These are phyloP conservation scores for Dryas iulia DNA, from an alignment of 1,140 invertebrate species.

Conservation along the genomic window DNA sequence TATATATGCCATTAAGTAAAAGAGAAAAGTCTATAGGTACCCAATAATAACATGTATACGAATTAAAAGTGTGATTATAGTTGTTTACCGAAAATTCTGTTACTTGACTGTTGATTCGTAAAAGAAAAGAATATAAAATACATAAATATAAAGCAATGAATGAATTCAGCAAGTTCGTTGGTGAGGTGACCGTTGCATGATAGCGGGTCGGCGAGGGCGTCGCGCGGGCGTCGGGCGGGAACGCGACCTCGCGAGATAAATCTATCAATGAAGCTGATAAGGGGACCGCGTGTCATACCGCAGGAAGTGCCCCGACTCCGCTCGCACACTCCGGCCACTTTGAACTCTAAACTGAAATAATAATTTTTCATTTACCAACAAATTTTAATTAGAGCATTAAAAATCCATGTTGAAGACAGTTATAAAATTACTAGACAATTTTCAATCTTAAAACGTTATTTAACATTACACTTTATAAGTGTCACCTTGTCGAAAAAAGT, in stretches of 20 bases:
- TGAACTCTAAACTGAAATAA: background rate
- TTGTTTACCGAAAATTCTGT: background rate
- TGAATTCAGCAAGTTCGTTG: constrained; percentile 31
- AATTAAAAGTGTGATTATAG: background rate
- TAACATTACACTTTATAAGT: no score
- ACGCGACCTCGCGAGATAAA: constrained; percentile 72
- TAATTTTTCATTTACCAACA: background rate
- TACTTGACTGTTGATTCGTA: background rate
- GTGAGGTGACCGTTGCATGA: constrained; percentile 36
- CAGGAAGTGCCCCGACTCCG: constrained; percentile 62
- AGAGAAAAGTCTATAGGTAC: no score
- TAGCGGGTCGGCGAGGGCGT: constrained; percentile 27
- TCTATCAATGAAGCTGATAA: constrained; percentile 75
- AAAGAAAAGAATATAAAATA: background rate
- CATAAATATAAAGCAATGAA: constrained; percentile 1
- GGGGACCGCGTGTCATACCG: constrained; percentile 61
- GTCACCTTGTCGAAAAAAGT: no score
- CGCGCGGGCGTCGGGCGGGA: constrained; percentile 37
- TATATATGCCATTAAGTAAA: no score
- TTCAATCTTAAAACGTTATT: no score
- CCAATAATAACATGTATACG: background rate
- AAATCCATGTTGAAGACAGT: no score
- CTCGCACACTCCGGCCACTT: constrained; percentile 44
- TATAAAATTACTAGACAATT: no score
- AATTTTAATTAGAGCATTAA: no score